Evolutionary conservation across 2,888 invertebrate species (phyloP), one percentile per base, ranked within the genome.

Genomic region (Zootermopsis nevadensis): DNA sequence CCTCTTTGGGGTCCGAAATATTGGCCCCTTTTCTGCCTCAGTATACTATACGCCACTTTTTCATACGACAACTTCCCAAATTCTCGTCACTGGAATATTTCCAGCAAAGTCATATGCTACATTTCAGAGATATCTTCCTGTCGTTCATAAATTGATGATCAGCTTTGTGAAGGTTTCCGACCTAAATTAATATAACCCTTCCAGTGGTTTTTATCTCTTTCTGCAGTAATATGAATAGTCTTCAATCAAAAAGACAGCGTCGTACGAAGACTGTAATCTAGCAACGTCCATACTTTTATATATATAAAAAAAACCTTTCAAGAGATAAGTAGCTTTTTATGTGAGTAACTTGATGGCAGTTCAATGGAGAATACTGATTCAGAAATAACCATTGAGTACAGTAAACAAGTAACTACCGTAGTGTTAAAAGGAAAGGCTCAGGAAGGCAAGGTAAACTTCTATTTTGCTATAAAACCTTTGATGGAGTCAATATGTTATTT

Each of bases 261-360:
- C 1, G 60, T 15, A n/a, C 60, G n/a, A 60, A n/a, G 22, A 3
- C n/a, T 60, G 7, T 4, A 22, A 6, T 60, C 60, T n/a, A 6
- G 30, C n/a, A 66, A 27, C 4, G 27, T 30, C 1, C 30, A 30
- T n/a, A n/a, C 66, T 30, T 66, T n/a, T 3, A 0, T 15, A 15
- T 66, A 48, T 15, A 66, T 15, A 53, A 53, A 66, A 27, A 60
- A 30, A 27, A 10, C 66, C 66, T 66, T 66, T 66, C 66, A 27
- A 10, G 19, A 66, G 2, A 66, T 66, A 66, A 66, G 66, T 66
- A 66, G 66, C 66, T 66, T 66, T 66, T 66, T 66, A 66, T 66
- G 66, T 66, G 27, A 19, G 48, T 48, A 48, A 48, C 48, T 48
- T 48, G 48, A 27, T 66, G 66, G 30, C 4, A 27, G 0, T 60